These are phyloP conservation scores for Taenaris catops DNA, from an alignment of 2,888 invertebrate species.

Conservation along the genomic window DNA sequence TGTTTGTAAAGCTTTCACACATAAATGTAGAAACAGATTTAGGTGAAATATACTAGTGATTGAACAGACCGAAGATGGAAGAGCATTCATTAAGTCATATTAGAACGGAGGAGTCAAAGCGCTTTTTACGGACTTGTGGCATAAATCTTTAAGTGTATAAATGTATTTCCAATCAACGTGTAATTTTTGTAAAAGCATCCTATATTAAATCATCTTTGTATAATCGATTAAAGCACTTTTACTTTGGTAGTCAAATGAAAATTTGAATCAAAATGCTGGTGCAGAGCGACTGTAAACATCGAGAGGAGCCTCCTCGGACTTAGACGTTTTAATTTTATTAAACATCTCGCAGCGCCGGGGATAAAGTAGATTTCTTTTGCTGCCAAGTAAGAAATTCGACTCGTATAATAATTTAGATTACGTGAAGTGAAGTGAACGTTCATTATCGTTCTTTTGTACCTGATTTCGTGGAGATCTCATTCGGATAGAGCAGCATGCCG, in stretches of 20 bases:
- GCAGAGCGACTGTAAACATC: conserved; percentile 58
- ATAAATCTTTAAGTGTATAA: too few relatives aligned
- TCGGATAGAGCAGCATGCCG: conserved; percentile 75
- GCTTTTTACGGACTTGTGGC: too few relatives aligned
- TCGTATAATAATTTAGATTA: conserved; percentile 80
- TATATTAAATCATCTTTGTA: background rate
- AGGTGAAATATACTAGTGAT: too few relatives aligned
- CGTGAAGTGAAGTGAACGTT: conserved; percentile 78
- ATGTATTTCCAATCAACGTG: too few relatives aligned
- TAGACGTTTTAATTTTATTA: conserved; percentile 75
- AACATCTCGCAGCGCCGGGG: conserved; percentile 65
- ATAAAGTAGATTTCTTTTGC: conserved; percentile 77
- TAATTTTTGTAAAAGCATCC: too few relatives aligned
- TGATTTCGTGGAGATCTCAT: conserved; percentile 78
- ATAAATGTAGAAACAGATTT: too few relatives aligned
- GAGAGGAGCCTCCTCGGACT: conserved; percentile 53
- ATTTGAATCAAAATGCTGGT: conserved; percentile 55
- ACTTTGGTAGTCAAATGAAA: conserved; percentile 16
- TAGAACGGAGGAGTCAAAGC: too few relatives aligned
- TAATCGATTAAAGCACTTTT: conserved; percentile 38
- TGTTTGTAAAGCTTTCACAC: too few relatives aligned
- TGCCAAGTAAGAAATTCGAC: conserved; percentile 74
- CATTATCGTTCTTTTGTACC: conserved; percentile 79
- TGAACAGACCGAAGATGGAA: too few relatives aligned
- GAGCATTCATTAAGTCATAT: too few relatives aligned